Base-by-base conservation (phyloP, 2,797 vertebrate species). In the Lutjanus campechanus region DNA sequence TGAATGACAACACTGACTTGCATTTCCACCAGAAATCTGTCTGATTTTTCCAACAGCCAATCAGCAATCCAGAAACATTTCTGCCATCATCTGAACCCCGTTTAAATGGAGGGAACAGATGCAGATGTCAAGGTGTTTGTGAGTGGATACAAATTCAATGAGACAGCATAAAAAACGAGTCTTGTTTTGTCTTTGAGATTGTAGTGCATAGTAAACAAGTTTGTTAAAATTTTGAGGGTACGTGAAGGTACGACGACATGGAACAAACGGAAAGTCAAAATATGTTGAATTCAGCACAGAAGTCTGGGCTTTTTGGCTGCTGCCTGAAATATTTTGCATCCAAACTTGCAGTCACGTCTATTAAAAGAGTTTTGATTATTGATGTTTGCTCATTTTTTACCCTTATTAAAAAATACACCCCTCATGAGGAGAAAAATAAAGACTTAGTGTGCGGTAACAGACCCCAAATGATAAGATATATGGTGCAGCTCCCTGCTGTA, bases 1-100 rank as follows among this genome's bases (percentile, higher is more conserved):
- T 56, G 61, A 89, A 79, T 73, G 73, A 73, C 50, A 54, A 15
- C 77, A 69, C 51, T 19, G 60, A 79, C 55, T 51, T 76, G 67
- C 67, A 73, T 83, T 81, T 61, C 46, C 75, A 72, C 53, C 47
- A 63, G 50, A 77, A 76, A 76, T 68, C 17, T 17, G 49, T 77
- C 53, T 25, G 71, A 51, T 56, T 70, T 75, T 73, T 44, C 41
- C 43, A 65, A 66, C 46, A 63, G 61, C 63, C 43, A 20, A 71
- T 50, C 68, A 79, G 49, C 20, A 54, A 68, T 40, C 46, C n/a
- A n/a, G 36, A 55, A 67, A 40, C 69, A 54, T 70, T 59, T 25
- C 67, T 22, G 43, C 63, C 25, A 36, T 7, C 5, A 46, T 20
- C 7, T 55, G 40, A 25, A 53, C 8, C 44, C 51, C 6, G n/a